Base-by-base conservation (phyloP, 2,888 invertebrate genomes). In the Mactromeris polynyma region DNA sequence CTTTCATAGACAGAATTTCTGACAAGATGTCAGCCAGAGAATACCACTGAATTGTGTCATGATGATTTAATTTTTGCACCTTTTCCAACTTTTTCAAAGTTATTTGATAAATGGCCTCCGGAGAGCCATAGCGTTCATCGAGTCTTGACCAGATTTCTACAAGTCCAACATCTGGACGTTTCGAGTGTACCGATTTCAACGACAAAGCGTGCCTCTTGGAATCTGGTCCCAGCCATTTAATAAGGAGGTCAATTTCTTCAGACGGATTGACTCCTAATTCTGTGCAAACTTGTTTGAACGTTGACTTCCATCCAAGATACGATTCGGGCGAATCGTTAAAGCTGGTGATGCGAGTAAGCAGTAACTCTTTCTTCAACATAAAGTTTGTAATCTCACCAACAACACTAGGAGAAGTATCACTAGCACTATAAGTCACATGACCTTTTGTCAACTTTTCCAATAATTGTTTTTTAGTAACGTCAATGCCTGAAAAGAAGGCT, bases 211-310 rank as follows among this genome's bases (percentile, higher is more conserved):
- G 86, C n/a, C n/a, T 54, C 42, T 42, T 78, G 1, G 90, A 83
- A 2, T n/a, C 7, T 17, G 54, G 36, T 17, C 85, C 78, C 1
- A 88, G 54, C 69, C 81, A 84, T 38, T 83, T 81, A 4, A 89
- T 82, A 21, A 85, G 40, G 0, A 90, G 36, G 33, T 89, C 87
- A 2, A 85, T 81, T 77, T 89, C 89, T 64, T 89, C 89, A 54
- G 31, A 6, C 6, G 78, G 26, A 78, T 77, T 78, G 2, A 85
- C 78, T 19, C 58, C 81, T 1, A 89, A 54, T 78, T 89, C 89
- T 64, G 33, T n/a, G 7, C 17, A 6, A 1, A 89, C 87, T 73
- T 69, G n/a, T 58, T 84, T 54, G 77, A 89, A 89, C 9, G 83
- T 85, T 42, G 3, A 14, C 80, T 89, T 89, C 89, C 85, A 89